Evolutionary conservation across 2,113 vertebrate species (phyloP), one percentile per base, ranked within the genome.

Genomic region (Nesogale talazaci): DNA sequence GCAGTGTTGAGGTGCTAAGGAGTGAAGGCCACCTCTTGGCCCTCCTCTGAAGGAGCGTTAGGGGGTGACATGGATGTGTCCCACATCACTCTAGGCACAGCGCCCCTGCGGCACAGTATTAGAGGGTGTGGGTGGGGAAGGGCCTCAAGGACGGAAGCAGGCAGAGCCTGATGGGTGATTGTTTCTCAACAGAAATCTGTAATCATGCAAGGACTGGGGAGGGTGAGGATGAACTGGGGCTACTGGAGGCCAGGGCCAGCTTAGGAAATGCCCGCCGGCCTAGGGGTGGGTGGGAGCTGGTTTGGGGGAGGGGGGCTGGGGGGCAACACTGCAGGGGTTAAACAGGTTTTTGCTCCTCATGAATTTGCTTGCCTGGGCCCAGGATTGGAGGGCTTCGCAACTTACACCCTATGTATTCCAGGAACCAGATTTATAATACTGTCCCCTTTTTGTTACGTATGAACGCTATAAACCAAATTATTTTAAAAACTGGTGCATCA

Each of bases 401-500:
- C 88, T 69, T 94, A 83, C 91, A 97, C 83, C 0, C 95, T 93
- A 86, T 98, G 97, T 98, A 97, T 97, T 97, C 97, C 96, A 83
- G 95, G 97, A 97, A 97, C 97, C 94, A 97, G 59, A 97, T 98
- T 98, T 98, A 97, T 98, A 97, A 97, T 97, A 97, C 93, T 96
- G 96, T 89, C 96, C 93, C 22, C 97, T 96, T 98, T 97, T 98
- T 98, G 97, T 98, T 98, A 98, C 96, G 77, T 97, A 97, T 96
- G 90, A 98, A 97, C 25, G 96, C 98, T 98, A 98, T 97, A 98
- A 98, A 98, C 98, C 98, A 98, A 98, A 98, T 97, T 97, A 97
- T 97, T 98, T 97, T 97, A 97, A 98, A 98, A 97, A 95, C 97
- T 42, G 86, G 97, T 97, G 97, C 97, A 97, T 98, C 92, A 1